Conservation (phyloP, 2,888 invertebrate genomes). For the Hemicrepidius hirtus region DNA sequence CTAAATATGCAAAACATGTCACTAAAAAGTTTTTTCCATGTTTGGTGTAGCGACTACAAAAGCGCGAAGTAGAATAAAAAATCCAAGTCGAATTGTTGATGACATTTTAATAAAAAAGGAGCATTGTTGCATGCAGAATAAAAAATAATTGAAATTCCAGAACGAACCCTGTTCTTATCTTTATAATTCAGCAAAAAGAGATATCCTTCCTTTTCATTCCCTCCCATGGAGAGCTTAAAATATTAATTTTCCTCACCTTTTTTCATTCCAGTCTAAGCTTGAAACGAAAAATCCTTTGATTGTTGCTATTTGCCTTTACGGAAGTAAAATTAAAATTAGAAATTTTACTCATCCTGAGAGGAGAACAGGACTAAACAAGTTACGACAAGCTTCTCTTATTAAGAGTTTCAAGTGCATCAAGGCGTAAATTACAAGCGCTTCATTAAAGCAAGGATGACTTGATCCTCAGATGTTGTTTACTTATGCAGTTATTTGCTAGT, state of each 20-base stretch:
- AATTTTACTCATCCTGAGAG: conserved; percentile 3
- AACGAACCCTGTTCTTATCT: not conserved
- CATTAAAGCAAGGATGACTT: conserved; percentile 18
- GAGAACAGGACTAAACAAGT: conserved; percentile 7
- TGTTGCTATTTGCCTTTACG: not conserved
- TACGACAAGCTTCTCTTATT: conserved; percentile 22
- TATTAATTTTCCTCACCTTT: conserved; percentile 8
- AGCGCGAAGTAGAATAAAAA: too few species aligned
- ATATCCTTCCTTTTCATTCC: not conserved
- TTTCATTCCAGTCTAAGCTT: not conserved
- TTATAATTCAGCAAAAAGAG: not conserved
- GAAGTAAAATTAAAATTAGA: conserved; percentile 15
- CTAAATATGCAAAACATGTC: too few species aligned
- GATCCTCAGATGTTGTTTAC: conserved; percentile 9
- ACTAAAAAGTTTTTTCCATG: too few species aligned
- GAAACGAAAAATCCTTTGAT: not conserved
- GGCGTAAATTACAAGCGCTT: conserved; percentile 28
- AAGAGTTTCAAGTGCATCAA: conserved; percentile 27
- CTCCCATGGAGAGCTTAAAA: not conserved
- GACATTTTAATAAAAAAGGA: too few species aligned
- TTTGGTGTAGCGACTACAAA: too few species aligned
- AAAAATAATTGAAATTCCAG: too few species aligned
- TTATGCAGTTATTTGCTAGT: too few species aligned
- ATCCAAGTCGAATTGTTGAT: too few species aligned
- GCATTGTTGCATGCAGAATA: too few species aligned